A percentile compares a stretch with the other conserved stretches of the same genome.
phyloP scores from a whole-genome alignment of 2,888 invertebrate genomes.

The Perithous albicinctus region DNA sequence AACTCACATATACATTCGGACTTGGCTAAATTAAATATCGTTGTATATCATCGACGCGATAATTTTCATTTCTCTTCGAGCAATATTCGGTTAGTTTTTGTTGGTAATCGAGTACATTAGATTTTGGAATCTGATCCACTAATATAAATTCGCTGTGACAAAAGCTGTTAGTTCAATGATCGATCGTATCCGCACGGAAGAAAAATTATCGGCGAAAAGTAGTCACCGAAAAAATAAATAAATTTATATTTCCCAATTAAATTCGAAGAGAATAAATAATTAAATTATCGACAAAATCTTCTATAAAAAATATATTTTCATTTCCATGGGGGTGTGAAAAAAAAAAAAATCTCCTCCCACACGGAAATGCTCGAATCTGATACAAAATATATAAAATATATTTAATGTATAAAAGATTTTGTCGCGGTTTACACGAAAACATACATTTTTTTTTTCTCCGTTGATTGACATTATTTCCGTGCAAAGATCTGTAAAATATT shows the following conservation, averaged over 20 bases:
- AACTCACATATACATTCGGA: slow-evolving; percentile 26
- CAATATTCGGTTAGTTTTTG: slow-evolving; percentile 23
- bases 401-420: neutral
- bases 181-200: neutral
- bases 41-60: slow-evolving; percentile 41
- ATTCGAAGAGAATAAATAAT: too few relatives aligned
- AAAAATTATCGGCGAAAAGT: neutral
- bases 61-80: slow-evolving; percentile 16
- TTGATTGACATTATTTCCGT: slow-evolving; percentile 1
- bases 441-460: slow-evolving; percentile 3
- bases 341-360: neutral
- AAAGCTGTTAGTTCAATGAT: slow-evolving; percentile 28
- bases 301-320: neutral
- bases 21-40: slow-evolving; percentile 38
- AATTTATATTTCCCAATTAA: slow-evolving; percentile 13
- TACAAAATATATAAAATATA: slow-evolving; percentile 1
- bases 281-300: slow-evolving; percentile 1
- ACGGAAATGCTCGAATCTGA: neutral
- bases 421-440: neutral
- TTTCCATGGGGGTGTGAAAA: neutral
- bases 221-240: neutral
- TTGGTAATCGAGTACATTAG: slow-evolving; percentile 9
- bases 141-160: slow-evolving; percentile 16
- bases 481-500: slow-evolving; percentile 5
- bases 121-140: slow-evolving; percentile 18